Conservation (phyloP, 2,113 vertebrate genomes). For the Leptobrachium leishanense region DNA sequence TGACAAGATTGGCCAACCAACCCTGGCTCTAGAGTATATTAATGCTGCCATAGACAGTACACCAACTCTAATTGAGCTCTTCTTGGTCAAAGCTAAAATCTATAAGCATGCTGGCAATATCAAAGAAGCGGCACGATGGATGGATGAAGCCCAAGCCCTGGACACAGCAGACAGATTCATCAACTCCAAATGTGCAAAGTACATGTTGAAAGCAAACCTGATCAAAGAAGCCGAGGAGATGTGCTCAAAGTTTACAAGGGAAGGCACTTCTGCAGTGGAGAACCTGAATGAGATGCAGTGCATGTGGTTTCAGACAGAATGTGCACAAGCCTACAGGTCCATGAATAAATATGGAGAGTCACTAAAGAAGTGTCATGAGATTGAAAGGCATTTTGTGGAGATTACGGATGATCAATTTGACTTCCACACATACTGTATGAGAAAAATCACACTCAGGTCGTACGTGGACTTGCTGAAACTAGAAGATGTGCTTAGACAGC, state of each 20-base stretch:
- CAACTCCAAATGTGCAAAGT: conserved; percentile 98
- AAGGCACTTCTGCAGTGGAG: conserved; percentile 92
- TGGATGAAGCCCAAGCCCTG: conserved; percentile 96
- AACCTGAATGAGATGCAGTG: conserved; percentile 98
- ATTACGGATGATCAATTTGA: conserved; percentile 99
- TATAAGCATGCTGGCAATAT: conserved; percentile 98
- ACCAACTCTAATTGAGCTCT: conserved; percentile 95
- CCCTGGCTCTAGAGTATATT: conserved; percentile 89
- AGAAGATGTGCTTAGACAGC: conserved; percentile 93
- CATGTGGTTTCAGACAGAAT: conserved; percentile 99
- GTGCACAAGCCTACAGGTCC: conserved; percentile 88
- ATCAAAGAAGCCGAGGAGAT: conserved; percentile 98
- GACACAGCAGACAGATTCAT: conserved; percentile 98
- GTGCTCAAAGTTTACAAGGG: conserved; percentile 98
- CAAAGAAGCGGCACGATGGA: conserved; percentile 96
- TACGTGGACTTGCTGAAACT: conserved; percentile 97
- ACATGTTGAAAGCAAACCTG: conserved; percentile 95
- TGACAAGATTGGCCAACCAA: conserved; percentile 85
- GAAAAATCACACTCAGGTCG: conserved; percentile 97
- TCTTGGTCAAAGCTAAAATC: conserved; percentile 97
- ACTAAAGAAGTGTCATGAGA: conserved; percentile 97
- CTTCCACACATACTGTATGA: conserved; percentile 99
- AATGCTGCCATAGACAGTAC: conserved; percentile 96
- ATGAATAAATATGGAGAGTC: conserved; percentile 97
- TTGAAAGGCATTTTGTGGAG: conserved; percentile 99